Percentiles rank a stretch among this genome's conserved stretches.
phyloP scores from a whole-genome alignment of 1,140 invertebrate genomes.

The Panagrolaimus sp. region DNA sequence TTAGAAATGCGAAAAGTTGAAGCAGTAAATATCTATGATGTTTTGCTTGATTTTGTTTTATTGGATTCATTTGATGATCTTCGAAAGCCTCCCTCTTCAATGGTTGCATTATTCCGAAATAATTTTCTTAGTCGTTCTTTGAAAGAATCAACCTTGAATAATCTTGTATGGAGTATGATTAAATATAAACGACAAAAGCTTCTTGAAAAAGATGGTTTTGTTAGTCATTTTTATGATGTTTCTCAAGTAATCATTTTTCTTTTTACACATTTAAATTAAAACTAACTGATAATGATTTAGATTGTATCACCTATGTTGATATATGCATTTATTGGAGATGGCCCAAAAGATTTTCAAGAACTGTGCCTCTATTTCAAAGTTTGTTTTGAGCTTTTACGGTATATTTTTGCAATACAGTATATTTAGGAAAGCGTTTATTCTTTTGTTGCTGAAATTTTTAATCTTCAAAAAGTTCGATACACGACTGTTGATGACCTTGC shows the following conservation, averaged over 20 bases:
- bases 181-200: constrained; percentile 6
- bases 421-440: constrained; percentile 38
- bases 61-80: constrained; percentile 40
- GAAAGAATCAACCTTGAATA: constrained; percentile 42
- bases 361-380: constrained; percentile 41
- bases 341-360: constrained; percentile 34
- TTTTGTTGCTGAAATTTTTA: constrained; percentile 39
- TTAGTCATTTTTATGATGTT: constrained; percentile 45
- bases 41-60: constrained; percentile 41
- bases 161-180: constrained; percentile 38
- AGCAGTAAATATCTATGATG: constrained; percentile 41
- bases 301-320: constrained; percentile 33
- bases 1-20: constrained; percentile 34
- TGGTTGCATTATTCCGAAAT: constrained; percentile 35
- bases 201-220: constrained; percentile 28
- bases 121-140: constrained; percentile 31
- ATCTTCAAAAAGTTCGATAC: constrained; percentile 37
- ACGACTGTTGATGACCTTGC: constrained; percentile 33
- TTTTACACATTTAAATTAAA: no score
- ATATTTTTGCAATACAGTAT: constrained; percentile 13
- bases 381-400: constrained; percentile 6
- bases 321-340: constrained; percentile 40
- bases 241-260: no score
- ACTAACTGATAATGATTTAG: no score
- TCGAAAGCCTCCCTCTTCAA: constrained; percentile 40